Conservation (phyloP, 2,888 invertebrate species). For the Maniola hyperantus region DNA sequence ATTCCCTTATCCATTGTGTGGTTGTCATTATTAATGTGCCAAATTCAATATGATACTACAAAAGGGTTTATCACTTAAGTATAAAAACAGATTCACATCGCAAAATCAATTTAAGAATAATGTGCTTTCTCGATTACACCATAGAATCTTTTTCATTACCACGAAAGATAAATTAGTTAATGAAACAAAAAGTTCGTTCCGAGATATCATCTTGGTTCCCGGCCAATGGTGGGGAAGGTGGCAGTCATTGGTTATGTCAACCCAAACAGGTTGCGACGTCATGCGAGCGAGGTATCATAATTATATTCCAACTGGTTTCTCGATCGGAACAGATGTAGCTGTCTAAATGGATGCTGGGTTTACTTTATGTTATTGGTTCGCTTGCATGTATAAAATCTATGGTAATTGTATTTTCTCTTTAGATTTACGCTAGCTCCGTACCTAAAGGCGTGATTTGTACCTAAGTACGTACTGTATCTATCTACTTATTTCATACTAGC, state of each 20-base stretch:
- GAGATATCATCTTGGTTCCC: slow-evolving; percentile 29
- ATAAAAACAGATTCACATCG: slow-evolving; percentile 16
- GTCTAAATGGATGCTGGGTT: slow-evolving; percentile 38
- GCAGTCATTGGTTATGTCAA: slow-evolving; percentile 54
- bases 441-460: neutral
- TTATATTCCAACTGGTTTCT: slow-evolving; percentile 44
- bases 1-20: neutral
- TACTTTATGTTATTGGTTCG: slow-evolving; percentile 25
- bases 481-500: too few species aligned
- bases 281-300: slow-evolving; percentile 40
- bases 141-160: slow-evolving; percentile 29
- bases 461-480: neutral
- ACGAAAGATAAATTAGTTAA: slow-evolving; percentile 26
- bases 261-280: slow-evolving; percentile 43
- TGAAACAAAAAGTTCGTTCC: slow-evolving; percentile 17
- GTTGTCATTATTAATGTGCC: neutral
- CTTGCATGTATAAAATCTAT: slow-evolving; percentile 20
- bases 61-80: slow-evolving; percentile 4
- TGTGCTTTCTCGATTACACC: slow-evolving; percentile 26
- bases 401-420: slow-evolving; percentile 19
- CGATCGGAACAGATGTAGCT: slow-evolving; percentile 40
- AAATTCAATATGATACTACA: slow-evolving; percentile 6
- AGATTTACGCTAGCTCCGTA: neutral
- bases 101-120: slow-evolving; percentile 26
- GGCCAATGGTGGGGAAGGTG: slow-evolving; percentile 50